Evolutionary conservation across 2,113 vertebrate species (phyloP).

Genomic region (Hemichromis elongatus): DNA sequence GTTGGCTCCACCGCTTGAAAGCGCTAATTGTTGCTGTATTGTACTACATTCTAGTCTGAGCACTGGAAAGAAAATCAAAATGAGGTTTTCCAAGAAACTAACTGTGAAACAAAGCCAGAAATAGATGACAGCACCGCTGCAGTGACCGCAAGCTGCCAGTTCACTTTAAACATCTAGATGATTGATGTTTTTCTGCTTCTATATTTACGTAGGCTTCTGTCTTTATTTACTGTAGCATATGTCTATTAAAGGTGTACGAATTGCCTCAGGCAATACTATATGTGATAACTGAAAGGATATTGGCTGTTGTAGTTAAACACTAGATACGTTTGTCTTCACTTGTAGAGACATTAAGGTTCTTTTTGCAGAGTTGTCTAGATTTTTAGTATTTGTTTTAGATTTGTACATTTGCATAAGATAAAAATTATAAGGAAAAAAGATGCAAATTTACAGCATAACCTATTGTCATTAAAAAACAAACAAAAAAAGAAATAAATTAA

Average conservation of each 20-base stretch:
- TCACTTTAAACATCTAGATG: background rate
- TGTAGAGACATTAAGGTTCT: background rate
- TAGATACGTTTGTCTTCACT: background rate
- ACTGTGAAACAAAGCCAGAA: background rate
- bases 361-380: background rate
- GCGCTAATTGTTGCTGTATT: background rate
- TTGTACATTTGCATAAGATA: background rate
- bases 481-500: background rate
- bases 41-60: background rate
- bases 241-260: background rate
- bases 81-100: constrained; percentile 12
- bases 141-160: background rate
- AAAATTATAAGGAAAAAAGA: background rate
- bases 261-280: background rate
- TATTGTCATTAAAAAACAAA: background rate
- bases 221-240: background rate
- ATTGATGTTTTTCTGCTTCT: background rate
- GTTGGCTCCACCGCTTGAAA: background rate
- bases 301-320: background rate
- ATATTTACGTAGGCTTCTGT: background rate
- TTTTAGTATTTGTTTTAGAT: background rate
- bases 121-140: background rate
- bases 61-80: background rate
- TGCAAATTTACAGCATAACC: background rate
- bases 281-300: background rate